These are phyloP conservation scores for Edolisoma coerulescens DNA, from an alignment of 2,113 vertebrate genomes.

Conservation along the genomic window DNA sequence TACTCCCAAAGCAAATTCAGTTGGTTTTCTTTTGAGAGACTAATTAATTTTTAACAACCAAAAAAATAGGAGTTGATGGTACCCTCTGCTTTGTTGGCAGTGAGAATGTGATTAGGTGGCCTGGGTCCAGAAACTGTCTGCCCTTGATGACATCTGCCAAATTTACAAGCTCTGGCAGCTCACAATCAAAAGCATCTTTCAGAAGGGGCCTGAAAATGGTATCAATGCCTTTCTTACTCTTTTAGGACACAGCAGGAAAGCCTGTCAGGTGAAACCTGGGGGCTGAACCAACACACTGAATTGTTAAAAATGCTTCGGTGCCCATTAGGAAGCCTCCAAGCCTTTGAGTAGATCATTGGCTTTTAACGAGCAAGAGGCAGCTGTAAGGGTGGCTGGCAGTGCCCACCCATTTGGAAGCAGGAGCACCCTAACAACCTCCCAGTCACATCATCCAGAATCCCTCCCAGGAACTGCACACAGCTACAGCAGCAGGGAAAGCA, in stretches of 20 bases:
- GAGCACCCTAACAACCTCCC: neutral
- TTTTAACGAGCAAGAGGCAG: neutral
- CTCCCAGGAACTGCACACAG: fast-evolving
- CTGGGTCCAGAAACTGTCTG: neutral
- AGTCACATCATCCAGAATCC: neutral
- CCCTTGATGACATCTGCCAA: neutral
- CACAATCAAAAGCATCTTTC: neutral
- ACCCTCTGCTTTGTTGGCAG: neutral
- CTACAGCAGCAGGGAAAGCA: neutral
- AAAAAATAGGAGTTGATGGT: neutral
- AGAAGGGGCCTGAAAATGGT: neutral
- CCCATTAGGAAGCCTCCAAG: neutral
- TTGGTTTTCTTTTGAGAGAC: neutral
- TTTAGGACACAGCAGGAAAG: neutral
- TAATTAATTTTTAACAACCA: neutral
- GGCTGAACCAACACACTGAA: neutral
- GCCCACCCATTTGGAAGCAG: neutral
- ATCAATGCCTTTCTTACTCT: neutral
- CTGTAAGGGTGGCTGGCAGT: neutral
- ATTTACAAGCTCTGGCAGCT: neutral
- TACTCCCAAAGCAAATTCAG: neutral
- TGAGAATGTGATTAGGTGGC: neutral
- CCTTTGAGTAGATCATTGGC: neutral
- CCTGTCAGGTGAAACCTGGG: neutral
- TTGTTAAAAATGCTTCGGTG: neutral